phyloP scores from a whole-genome alignment of 2,113 vertebrate species.

The Chamaetylas fuelleborni region DNA sequence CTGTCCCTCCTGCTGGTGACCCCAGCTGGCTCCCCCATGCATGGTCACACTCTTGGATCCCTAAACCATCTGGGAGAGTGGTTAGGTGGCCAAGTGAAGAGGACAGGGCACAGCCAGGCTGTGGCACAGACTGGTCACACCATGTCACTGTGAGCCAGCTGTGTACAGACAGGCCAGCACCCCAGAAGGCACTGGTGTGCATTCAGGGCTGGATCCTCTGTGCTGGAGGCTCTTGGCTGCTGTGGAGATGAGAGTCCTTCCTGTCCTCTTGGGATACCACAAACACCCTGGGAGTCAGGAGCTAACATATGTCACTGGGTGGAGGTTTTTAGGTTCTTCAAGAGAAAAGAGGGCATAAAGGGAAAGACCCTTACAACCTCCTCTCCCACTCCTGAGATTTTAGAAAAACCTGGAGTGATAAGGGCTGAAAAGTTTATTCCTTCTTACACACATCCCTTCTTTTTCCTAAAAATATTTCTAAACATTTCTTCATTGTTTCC shows the following conservation, averaged over 20 bases:
- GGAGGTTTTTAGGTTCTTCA: neutral
- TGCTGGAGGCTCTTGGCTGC: neutral
- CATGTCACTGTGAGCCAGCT: neutral
- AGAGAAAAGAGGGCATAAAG: neutral
- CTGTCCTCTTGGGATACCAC: neutral
- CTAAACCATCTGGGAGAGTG: neutral
- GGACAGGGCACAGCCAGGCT: neutral
- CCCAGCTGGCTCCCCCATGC: neutral
- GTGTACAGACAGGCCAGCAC: neutral
- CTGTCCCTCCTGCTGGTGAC: neutral
- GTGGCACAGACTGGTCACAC: neutral
- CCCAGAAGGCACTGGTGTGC: neutral
- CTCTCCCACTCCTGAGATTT: neutral
- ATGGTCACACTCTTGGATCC: neutral
- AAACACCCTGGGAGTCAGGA: neutral
- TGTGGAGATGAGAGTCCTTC: neutral
- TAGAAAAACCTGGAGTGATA: neutral
- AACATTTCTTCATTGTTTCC: neutral
- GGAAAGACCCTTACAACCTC: neutral
- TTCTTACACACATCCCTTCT: neutral
- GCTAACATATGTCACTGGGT: neutral
- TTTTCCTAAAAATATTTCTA: neutral
- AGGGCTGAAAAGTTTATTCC: neutral
- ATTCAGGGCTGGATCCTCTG: neutral
- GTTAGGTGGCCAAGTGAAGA: neutral